Conservation (phyloP, 2,113 vertebrate genomes). For the Etheostoma cragini region DNA sequence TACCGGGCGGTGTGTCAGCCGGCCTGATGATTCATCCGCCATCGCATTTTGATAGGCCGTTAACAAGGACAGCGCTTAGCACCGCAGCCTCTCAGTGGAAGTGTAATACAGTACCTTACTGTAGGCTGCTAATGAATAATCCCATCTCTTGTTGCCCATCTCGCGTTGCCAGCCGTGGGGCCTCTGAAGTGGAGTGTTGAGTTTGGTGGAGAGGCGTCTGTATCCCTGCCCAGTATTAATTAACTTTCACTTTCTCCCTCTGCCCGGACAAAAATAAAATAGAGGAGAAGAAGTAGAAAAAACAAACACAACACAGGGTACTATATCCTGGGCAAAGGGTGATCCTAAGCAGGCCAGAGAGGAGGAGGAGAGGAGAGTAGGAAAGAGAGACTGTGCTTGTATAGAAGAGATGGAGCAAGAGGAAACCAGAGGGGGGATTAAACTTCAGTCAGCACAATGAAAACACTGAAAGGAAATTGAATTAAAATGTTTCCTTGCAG, state of each 20-base stretch:
- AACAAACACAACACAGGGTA: slow-evolving; percentile 20
- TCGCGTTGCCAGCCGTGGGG: slow-evolving; percentile 52
- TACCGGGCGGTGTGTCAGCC: slow-evolving; percentile 46
- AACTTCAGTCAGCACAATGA: not conserved
- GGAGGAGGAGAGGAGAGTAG: not conserved
- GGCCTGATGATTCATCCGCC: slow-evolving; percentile 35
- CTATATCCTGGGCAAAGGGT: not conserved
- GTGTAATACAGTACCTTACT: slow-evolving; percentile 61
- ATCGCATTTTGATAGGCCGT: slow-evolving; percentile 54
- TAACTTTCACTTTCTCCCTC: slow-evolving; percentile 44
- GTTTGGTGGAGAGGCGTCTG: slow-evolving; percentile 53
- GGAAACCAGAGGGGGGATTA: no score
- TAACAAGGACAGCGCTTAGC: slow-evolving; percentile 54
- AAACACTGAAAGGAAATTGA: not conserved
- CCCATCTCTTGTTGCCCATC: slow-evolving; percentile 42
- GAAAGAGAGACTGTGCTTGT: no score
- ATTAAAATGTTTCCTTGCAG: not conserved
- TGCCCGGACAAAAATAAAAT: slow-evolving; percentile 11
- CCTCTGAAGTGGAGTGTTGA: slow-evolving; percentile 44
- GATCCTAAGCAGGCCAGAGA: slow-evolving; percentile 11
- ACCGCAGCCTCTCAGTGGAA: slow-evolving; percentile 42
- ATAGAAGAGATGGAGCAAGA: no score
- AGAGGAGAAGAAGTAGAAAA: slow-evolving; percentile 5
- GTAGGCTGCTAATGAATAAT: slow-evolving; percentile 63
- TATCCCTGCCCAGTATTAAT: slow-evolving; percentile 54